These are phyloP conservation scores for Turnix velox DNA, from an alignment of 2,113 vertebrate species.

Conservation along the genomic window DNA sequence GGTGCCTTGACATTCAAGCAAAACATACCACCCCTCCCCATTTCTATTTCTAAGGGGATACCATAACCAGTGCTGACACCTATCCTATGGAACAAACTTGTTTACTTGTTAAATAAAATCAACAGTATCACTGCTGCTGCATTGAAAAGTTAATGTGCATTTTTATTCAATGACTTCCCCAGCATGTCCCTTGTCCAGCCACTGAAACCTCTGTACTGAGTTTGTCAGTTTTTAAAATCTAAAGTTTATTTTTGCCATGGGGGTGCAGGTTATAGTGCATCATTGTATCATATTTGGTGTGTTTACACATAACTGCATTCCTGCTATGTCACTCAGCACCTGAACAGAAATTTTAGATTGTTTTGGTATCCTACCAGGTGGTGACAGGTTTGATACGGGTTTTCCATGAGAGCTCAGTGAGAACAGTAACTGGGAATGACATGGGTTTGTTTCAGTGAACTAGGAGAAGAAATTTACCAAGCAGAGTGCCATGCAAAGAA, in stretches of 20 bases:
- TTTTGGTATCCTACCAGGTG: not conserved
- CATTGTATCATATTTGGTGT: not conserved
- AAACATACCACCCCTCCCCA: not conserved
- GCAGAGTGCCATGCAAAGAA: not conserved
- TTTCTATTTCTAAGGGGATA: not conserved
- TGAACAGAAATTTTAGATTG: not conserved
- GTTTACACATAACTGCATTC: accelerated
- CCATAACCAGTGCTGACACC: not conserved
- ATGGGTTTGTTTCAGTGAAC: not conserved
- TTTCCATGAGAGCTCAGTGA: not conserved
- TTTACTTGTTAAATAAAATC: not conserved
- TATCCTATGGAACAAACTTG: not conserved
- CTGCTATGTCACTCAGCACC: not conserved
- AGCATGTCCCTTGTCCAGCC: not conserved
- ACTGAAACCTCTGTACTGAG: not conserved
- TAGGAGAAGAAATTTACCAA: not conserved
- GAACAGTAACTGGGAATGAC: not conserved
- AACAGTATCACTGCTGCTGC: not conserved
- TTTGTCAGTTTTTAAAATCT: not conserved
- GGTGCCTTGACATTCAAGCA: not conserved
- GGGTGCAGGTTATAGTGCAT: not conserved
- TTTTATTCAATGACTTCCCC: not conserved
- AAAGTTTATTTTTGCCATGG: not conserved
- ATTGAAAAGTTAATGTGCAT: not conserved
- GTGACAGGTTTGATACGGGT: not conserved